These are phyloP conservation scores for Tortrix viridana DNA, from an alignment of 2,888 invertebrate species.

Conservation along the genomic window DNA sequence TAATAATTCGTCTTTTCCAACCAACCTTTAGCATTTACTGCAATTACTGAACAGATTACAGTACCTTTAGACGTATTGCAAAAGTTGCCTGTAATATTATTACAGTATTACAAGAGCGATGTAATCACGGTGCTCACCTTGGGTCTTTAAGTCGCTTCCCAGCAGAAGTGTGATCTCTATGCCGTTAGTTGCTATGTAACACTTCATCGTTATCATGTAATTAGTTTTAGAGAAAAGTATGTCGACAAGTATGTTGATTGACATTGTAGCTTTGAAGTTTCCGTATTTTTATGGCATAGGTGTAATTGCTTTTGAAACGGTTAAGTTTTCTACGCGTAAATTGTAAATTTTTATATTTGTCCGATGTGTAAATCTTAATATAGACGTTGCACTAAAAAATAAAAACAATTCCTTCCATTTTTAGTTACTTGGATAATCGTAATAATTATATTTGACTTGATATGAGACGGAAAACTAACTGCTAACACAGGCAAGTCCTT, in stretches of 20 bases:
- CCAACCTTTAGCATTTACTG: constrained; percentile 7
- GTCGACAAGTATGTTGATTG: not conserved
- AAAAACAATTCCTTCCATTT: too few relatives aligned
- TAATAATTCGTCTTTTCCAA: constrained; percentile 3
- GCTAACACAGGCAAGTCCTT: not conserved
- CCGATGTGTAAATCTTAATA: too few relatives aligned
- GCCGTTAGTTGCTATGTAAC: constrained; percentile 20
- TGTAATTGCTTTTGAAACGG: too few relatives aligned
- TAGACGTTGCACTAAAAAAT: too few relatives aligned
- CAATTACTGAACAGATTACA: constrained; percentile 8
- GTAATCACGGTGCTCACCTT: constrained; percentile 27
- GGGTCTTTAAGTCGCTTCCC: constrained; percentile 30
- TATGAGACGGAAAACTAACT: too few relatives aligned
- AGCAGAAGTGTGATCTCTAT: constrained; percentile 12
- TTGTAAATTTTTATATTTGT: too few relatives aligned
- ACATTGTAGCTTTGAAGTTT: too few relatives aligned
- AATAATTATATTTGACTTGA: constrained; percentile 1
- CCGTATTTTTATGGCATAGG: too few relatives aligned
- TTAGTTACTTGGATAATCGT: too few relatives aligned
- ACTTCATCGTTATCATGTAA: constrained; percentile 7
- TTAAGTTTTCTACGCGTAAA: too few relatives aligned
- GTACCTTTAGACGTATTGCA: constrained; percentile 2
- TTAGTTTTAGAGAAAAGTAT: not conserved
- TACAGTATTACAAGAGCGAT: constrained; percentile 30
- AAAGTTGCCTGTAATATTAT: constrained; percentile 18